Base-by-base conservation (phyloP, 2,113 vertebrate genomes). In the Trogon melanurus region DNA sequence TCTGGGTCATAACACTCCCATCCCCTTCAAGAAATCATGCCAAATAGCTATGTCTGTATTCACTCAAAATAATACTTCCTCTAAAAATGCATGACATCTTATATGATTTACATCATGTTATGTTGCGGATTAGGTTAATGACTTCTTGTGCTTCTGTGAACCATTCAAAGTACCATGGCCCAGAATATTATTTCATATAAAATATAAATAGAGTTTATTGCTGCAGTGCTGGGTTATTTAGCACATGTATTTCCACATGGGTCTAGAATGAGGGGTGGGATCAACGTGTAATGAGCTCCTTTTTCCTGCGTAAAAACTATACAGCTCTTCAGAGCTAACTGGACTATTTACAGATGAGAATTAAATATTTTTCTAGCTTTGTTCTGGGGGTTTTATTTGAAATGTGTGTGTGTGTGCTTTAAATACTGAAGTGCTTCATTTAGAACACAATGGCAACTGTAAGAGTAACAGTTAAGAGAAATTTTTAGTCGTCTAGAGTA, bases 1-100 rank as follows among this genome's bases (percentile, higher is more conserved):
- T 96, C 96, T 96, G 96, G 92, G 96, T 96, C 96, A 94, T 95
- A 96, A 96, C 93, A 96, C 95, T 96, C 92, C 93, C 95, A 96
- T 96, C 57, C 88, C 92, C 96, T 96, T 94, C 73, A 93, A 96
- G 93, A 97, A 93, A 91, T 96, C 95, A 91, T 94, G 96, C 95
- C 96, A 96, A 97, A 96, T 79, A 95, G 83, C 91, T 75, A 45
- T 72, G 88, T 76, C 96, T 96, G 93, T 85, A 94, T 91, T 96
- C 96, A 96, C 93, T 97, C 96, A 97, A 95, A 97, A 96, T 95
- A 96, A 97, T 93, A 92, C 92, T 95, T 94, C 88, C 92, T 92
- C 76, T 92, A 69, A 94, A 96, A 97, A 96, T 27, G 95, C 88
- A 96, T 93, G 95, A 96, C 96, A 96, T 94, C 96, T 96, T 93